Percentiles rank a stretch among this genome's conserved stretches.
phyloP scores from a whole-genome alignment of 2,797 vertebrate genomes.

The Taeniopygia guttata region DNA sequence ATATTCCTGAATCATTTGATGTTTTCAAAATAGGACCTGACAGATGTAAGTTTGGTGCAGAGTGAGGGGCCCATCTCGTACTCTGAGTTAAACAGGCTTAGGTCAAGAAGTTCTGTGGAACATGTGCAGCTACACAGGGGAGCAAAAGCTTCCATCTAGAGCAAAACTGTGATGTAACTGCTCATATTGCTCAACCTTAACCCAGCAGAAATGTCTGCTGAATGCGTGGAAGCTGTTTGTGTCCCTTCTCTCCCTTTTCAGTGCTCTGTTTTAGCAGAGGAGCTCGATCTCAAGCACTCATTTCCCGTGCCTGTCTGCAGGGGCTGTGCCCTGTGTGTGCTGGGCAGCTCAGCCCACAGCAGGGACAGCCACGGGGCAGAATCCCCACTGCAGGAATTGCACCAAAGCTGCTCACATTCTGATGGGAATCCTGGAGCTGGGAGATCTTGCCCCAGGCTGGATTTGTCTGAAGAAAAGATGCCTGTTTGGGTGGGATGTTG shows the following conservation, averaged over 20 bases:
- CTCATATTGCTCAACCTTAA: background rate
- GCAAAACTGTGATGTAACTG: background rate
- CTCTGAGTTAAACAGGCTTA: background rate
- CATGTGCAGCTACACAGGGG: background rate
- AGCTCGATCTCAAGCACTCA: accelerated
- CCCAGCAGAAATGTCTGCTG: background rate
- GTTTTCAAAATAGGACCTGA: background rate
- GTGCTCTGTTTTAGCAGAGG: background rate
- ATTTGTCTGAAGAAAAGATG: background rate
- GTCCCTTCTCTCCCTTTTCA: background rate
- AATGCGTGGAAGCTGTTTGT: background rate
- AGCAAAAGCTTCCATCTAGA: background rate
- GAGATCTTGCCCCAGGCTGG: background rate
- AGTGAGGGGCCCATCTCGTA: background rate
- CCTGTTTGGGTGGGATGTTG: background rate
- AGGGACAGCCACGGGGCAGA: background rate
- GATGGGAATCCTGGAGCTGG: background rate
- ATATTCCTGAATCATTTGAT: background rate
- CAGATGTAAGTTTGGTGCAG: background rate
- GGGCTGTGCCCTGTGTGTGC: background rate
- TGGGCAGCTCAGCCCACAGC: background rate
- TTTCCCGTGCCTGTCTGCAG: background rate
- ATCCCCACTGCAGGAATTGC: background rate
- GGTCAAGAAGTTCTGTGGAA: background rate
- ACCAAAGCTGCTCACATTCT: background rate